phyloP scores from a whole-genome alignment of 2,113 vertebrate species.

The Pomatorhinus ruficollis region DNA sequence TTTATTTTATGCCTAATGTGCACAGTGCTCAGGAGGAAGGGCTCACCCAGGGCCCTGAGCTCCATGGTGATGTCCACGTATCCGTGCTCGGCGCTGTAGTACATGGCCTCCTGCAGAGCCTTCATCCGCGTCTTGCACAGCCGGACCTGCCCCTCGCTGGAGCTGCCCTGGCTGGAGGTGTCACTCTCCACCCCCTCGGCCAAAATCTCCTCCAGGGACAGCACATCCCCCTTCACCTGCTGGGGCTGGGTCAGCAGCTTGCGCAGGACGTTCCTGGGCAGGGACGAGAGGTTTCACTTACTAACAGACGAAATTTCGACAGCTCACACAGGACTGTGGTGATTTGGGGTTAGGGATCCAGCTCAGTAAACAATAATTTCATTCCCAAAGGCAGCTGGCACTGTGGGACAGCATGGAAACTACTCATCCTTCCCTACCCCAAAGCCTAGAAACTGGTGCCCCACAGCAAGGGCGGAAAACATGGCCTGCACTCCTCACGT shows the following conservation, averaged over 20 bases:
- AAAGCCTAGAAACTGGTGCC: neutral
- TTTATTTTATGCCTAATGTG: rapidly evolving
- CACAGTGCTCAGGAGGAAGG: rapidly evolving
- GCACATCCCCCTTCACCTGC: constrained; percentile 89
- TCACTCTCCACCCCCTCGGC: constrained; percentile 92
- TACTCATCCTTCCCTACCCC: neutral
- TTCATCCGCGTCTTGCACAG: constrained; percentile 90
- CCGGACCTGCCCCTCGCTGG: constrained; percentile 74
- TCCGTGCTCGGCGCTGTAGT: constrained; percentile 94
- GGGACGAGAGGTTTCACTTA: neutral
- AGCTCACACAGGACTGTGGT: rapidly evolving
- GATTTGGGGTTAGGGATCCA: neutral
- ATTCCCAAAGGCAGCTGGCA: neutral
- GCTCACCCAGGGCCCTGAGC: constrained; percentile 87
- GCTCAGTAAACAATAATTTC: neutral
- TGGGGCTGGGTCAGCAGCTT: constrained; percentile 95
- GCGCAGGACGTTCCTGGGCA: constrained; percentile 89
- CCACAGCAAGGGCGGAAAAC: neutral
- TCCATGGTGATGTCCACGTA: constrained; percentile 99
- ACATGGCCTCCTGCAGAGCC: constrained; percentile 95
- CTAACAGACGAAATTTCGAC: no score
- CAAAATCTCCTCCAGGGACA: constrained; percentile 96
- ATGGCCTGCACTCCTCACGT: rapidly evolving
- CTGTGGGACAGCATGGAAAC: neutral
- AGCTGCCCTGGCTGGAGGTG: constrained; percentile 72